Evolutionary conservation across 2,888 invertebrate species (phyloP), one percentile per base, ranked within the genome.

Genomic region (Scaptomyza parva): DNA sequence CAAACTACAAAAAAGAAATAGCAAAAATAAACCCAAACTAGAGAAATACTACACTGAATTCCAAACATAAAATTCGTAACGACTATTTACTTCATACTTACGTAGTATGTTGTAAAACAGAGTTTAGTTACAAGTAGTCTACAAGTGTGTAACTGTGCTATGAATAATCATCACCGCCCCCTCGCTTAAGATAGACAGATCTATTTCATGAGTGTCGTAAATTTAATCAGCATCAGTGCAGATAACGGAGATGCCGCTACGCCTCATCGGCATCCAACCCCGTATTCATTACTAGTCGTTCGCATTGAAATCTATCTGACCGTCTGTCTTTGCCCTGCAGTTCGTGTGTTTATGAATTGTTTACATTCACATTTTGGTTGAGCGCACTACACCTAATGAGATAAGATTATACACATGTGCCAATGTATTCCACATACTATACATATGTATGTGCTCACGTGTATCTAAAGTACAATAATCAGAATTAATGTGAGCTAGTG

Each of bases 101-200:
- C n/a, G 4, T 18, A 18, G 30, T 5, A 18, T n/a, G 41, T 11
- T 28, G 22, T 17, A 62, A 54, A 70, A 62, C 54, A 63, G 8
- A 63, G 58, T 20, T 45, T 51, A 40, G 43, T 63, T 45, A 55
- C 69, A 58, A 43, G 54, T 30, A 37, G 43, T 24, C 43, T 37
- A 41, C n/a, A n/a, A n/a, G n/a, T n/a, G 45, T 65, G 63, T 50
- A 52, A 63, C 30, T 54, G 20, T 45, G 43, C 61, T 70, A 80
- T 81, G 78, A 84, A 84, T 84, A 84, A 84, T 81, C 81, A 81
- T 78, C 33, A 39, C 20, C n/a, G 33, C 3, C 12, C 12, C 12
- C 26, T 18, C 48, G 39, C 43, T 45, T 47, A 6, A 63, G 55
- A 44, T 37, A 55, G 39, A 50, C 39, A 52, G 62, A 77, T 74